Evolutionary conservation across 2,797 vertebrate species (phyloP), one percentile per base, ranked within the genome.

Genomic region (Malurus leucopterus): DNA sequence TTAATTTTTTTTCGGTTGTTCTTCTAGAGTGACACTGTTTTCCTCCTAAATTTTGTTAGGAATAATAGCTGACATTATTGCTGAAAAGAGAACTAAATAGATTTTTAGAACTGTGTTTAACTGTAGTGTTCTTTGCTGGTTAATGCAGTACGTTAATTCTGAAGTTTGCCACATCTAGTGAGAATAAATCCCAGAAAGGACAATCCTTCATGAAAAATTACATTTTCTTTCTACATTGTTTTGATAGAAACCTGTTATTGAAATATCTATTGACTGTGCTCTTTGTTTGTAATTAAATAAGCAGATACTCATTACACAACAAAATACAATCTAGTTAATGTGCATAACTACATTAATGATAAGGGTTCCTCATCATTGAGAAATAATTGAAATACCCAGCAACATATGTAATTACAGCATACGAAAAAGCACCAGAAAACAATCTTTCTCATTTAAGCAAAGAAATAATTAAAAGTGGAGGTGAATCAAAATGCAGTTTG

Each of bases 271-370:
- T 59, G 67, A 65, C 32, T 72, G 8, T 69, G 7, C 74, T 74
- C 8, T 74, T 84, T 84, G 30, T 75, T 87, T 84, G 64, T 86
- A 85, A 74, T 59, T 53, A 79, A 59, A 83, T 91, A 88, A 87
- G 20, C 40, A 63, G 77, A 79, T 90, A 58, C 16, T 78, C 12
- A 53, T 91, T 88, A 77, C 82, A 84, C 57, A 91, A 83, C 71
- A 90, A 92, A 92, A 92, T 51, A 83, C 54, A 89, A 82, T 85
- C 68, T 86, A 86, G 55, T 77, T 93, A 93, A 88, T 91, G 84
- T 85, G 50, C 30, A 13, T 92, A 83, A 80, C 47, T 58, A n/a
- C 9, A 0, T 91, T 63, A 55, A 73, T 59, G 68, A 70, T 92
- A 90, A 84, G 24, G 5, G 30, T 61, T 93, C 53, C 32, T 78